Base-by-base conservation (phyloP, 2,113 vertebrate species). In the Poeciliopsis retropinna region DNA sequence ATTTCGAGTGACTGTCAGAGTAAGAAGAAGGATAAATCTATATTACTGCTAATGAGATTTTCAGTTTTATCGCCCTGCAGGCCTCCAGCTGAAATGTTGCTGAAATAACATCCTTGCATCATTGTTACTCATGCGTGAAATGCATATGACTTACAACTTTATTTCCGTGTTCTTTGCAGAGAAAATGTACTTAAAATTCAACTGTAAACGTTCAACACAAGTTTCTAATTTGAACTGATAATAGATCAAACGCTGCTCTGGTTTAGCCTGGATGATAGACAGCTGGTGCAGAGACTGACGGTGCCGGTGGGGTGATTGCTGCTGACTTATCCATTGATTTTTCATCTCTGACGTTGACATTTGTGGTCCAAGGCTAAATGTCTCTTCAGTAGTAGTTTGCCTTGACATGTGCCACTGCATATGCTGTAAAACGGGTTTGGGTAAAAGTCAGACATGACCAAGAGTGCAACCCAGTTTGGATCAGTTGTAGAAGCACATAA, bases 21-120 rank as follows among this genome's bases (percentile, higher is more conserved):
- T 28, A 44, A 60, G 34, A 61, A 62, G 65, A 47, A 28, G n/a
- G 67, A 77, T 32, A 90, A 90, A 82, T 85, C 78, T 17, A 79
- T 81, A 68, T 73, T 4, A 6, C 25, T 72, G 60, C 74, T 70
- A 82, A 88, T 73, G 68, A 80, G 70, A 66, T 79, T 77, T 79
- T 81, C 64, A 65, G 76, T 71, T 81, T 73, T 76, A 73, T 78
- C 61, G 80, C 12, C 51, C 22, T 70, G 37, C 22, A 1, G 60
- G 75, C 34, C 60, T 62, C 28, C 15, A 30, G 4, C 29, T 62
- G 13, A 30, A 30, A 17, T 17, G 5, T 62, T 57, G 5, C 60
- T 61, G 13, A 29, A 61, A 61, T 28, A 61, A 61, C 60, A 30
- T 14, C 25, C 37, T 69, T 25, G 19, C 27, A 47, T 66, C 64